Conservation (phyloP, 2,113 vertebrate genomes). For the Syngnathus floridae region DNA sequence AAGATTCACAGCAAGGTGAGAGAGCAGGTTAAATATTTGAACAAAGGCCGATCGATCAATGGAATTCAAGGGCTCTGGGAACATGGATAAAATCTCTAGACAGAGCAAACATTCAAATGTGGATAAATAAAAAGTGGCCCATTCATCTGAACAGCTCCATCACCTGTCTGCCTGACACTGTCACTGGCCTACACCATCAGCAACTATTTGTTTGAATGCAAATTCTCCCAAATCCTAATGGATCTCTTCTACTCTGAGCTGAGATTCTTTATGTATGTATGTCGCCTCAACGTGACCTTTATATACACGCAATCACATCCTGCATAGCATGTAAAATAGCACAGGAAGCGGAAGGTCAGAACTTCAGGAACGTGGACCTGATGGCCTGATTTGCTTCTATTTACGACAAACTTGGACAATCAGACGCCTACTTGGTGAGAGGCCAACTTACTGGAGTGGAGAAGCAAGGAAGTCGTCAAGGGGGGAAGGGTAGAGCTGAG, state of each 20-base stretch:
- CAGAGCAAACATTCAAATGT: slow-evolving; percentile 33
- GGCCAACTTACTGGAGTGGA: slow-evolving; percentile 60
- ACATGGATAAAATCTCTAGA: slow-evolving; percentile 27
- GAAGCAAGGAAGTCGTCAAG: neutral
- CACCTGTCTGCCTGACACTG: too few species aligned
- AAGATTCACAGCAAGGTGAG: slow-evolving; percentile 19
- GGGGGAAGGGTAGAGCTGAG: neutral
- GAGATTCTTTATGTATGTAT: neutral
- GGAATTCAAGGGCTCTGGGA: slow-evolving; percentile 24
- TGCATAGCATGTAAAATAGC: slow-evolving; percentile 29
- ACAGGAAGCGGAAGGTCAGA: slow-evolving; percentile 60
- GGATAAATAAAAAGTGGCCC: slow-evolving; percentile 44
- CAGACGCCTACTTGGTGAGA: slow-evolving; percentile 56
- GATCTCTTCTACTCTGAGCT: slow-evolving; percentile 15
- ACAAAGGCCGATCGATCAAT: slow-evolving; percentile 49
- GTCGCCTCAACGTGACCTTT: slow-evolving; percentile 26
- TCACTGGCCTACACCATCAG: too few species aligned
- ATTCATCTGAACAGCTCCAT: slow-evolving; percentile 14
- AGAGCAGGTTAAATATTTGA: slow-evolving; percentile 48
- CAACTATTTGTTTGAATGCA: slow-evolving; percentile 13
- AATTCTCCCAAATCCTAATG: slow-evolving; percentile 1
- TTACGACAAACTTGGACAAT: slow-evolving; percentile 67
- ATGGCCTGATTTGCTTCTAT: slow-evolving; percentile 61
- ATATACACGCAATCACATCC: slow-evolving; percentile 23
- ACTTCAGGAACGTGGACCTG: slow-evolving; percentile 69